Percentiles rank a stretch among this genome's conserved stretches.
These are phyloP conservation scores for Nibea coibor DNA, from an alignment of 2,113 vertebrate species.

Conservation along the genomic window DNA sequence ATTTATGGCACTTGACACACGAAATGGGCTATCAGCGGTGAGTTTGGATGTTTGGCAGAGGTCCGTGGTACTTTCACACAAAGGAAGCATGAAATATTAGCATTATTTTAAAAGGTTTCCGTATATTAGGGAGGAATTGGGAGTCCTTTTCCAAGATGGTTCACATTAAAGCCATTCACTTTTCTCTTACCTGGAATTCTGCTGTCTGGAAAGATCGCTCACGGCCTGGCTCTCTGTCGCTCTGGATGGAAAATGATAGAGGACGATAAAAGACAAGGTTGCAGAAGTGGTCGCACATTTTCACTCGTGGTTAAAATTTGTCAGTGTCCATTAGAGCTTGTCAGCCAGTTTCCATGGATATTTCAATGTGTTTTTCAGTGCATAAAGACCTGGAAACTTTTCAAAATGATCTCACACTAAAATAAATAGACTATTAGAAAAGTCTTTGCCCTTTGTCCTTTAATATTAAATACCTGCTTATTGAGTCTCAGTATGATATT, in stretches of 20 bases:
- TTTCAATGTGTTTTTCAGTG: not conserved
- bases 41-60: slow-evolving; percentile 66
- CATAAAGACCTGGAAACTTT: not conserved
- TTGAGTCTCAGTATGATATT: not conserved
- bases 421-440: not conserved
- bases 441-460: no score
- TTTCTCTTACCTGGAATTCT: slow-evolving; percentile 51
- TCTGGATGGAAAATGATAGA: slow-evolving; percentile 44
- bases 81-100: slow-evolving; percentile 76
- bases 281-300: slow-evolving; percentile 35
- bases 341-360: slow-evolving; percentile 20
- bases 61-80: slow-evolving; percentile 55
- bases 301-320: slow-evolving; percentile 19
- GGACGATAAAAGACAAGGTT: slow-evolving; percentile 40
- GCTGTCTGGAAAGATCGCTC: slow-evolving; percentile 51
- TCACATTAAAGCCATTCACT: slow-evolving; percentile 59
- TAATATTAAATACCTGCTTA: no score
- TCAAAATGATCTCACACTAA: not conserved
- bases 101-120: slow-evolving; percentile 77
- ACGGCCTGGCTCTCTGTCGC: slow-evolving; percentile 34
- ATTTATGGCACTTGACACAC: slow-evolving; percentile 73
- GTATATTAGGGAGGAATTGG: slow-evolving; percentile 61
- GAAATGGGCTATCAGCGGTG: slow-evolving; percentile 53
- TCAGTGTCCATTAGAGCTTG: slow-evolving; percentile 4
- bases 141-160: slow-evolving; percentile 64